Evolutionary conservation across 2,113 vertebrate genomes (phyloP), one percentile per base, ranked within the genome.

Genomic region (Canis aureus): DNA sequence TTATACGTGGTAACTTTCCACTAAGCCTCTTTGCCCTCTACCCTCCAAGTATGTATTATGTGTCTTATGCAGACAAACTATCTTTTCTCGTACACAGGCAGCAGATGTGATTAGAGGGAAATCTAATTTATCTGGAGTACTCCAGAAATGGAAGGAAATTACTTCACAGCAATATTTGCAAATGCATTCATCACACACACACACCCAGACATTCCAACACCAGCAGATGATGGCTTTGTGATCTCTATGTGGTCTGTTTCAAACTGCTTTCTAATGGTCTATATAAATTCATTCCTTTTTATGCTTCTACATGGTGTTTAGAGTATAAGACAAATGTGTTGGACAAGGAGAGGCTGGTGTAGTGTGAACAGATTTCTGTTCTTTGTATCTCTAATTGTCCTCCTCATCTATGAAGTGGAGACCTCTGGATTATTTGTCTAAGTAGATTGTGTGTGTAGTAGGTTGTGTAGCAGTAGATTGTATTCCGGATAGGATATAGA

Each of bases 81-180:
- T 98, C 98, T 99, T 98, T 99, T 97, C 98, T 98, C 94, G 98
- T 98, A 97, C 96, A 94, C 93, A 98, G 98, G 98, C 97, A 98
- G 97, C 97, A 98, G 98, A 98, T 99, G 97, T 99, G 98, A 99
- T 99, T 99, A 99, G 98, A 99, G 95, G 71, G 98, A 98, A 97
- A 99, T 99, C 98, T 99, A 98, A 99, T 99, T 99, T 99, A 98
- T 99, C 98, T 99, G 97, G 98, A 99, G 98, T 98, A 98, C 98
- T 99, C 98, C 97, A 98, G 98, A 92, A 93, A 98, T 97, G 96
- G 98, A 98, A 98, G 98, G 97, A 98, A 99, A 99, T 99, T 99
- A 99, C 98, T 99, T 98, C 97, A 97, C 98, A 98, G 98, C 98
- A 98, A 98, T 98, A 99, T 99, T 99, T 99, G 98, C 98, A 99